These are phyloP conservation scores for Crossocerus cetratus DNA, from an alignment of 2,888 invertebrate genomes.

Conservation along the genomic window DNA sequence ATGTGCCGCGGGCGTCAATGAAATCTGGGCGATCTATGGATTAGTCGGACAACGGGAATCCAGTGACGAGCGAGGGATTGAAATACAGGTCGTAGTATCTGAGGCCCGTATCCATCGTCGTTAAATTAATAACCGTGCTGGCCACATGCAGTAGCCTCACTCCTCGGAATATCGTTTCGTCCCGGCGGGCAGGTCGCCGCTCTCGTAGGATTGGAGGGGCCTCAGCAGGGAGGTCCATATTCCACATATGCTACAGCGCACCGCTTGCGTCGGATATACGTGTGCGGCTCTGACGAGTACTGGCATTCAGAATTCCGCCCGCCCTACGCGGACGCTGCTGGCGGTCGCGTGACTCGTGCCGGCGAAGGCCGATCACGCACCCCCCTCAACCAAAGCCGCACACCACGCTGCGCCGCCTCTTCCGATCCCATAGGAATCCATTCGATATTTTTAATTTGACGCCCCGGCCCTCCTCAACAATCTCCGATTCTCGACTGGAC, in stretches of 20 bases:
- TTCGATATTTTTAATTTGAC: too few species aligned
- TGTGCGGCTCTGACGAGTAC: conserved; percentile 44
- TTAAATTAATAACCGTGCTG: conserved; percentile 56
- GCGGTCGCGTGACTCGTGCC: too few species aligned
- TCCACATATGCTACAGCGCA: conserved; percentile 41
- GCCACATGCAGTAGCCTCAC: conserved; percentile 26
- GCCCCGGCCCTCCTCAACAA: too few species aligned
- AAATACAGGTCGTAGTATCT: conserved; percentile 19
- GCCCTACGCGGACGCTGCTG: neutral
- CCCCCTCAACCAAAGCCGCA: too few species aligned
- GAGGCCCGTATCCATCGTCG: conserved; percentile 41
- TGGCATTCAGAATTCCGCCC: conserved; percentile 58
- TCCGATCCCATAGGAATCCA: too few species aligned
- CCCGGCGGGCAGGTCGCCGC: neutral
- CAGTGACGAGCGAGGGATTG: neutral
- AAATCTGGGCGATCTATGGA: neutral
- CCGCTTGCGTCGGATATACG: conserved; percentile 32
- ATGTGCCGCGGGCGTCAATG: conserved; percentile 2
- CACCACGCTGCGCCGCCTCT: too few species aligned
- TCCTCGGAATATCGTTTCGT: conserved; percentile 37
- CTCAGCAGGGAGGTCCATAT: conserved; percentile 17
- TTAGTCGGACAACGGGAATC: neutral
- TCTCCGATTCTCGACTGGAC: too few species aligned
- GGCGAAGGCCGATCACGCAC: too few species aligned
- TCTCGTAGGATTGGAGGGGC: too few species aligned